These are phyloP conservation scores for Lytechinus pictus DNA, from an alignment of 35 echinoderm and acorn worm genomes.

Conservation along the genomic window DNA sequence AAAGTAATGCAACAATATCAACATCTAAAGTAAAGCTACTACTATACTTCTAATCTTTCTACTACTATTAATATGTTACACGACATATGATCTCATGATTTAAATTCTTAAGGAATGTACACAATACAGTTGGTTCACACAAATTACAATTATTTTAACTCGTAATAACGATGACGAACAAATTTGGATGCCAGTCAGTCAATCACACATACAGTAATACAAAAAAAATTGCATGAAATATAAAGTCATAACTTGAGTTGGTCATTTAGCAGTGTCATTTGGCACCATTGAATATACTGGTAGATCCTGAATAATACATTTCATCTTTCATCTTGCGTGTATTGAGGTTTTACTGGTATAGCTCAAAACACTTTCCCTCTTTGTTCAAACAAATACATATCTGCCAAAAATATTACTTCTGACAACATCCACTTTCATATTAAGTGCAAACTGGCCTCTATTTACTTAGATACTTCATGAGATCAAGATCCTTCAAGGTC, in stretches of 20 bases:
- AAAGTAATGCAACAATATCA: too few relatives aligned
- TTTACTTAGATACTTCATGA: conserved; percentile 80
- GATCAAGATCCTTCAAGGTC: conserved; percentile 76
- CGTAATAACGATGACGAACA: too few relatives aligned
- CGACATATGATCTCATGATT: too few relatives aligned
- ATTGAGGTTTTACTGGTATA: background rate
- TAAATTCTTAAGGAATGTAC: too few relatives aligned
- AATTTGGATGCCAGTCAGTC: too few relatives aligned
- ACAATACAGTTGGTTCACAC: too few relatives aligned
- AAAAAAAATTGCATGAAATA: too few relatives aligned
- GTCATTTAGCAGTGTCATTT: background rate
- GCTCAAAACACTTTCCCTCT: background rate
- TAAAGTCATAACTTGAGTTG: background rate
- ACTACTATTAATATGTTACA: too few relatives aligned
- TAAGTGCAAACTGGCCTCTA: background rate
- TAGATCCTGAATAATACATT: background rate
- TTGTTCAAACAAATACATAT: background rate
- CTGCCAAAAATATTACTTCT: background rate
- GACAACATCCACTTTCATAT: background rate
- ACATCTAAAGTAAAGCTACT: too few relatives aligned
- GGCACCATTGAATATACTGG: background rate
- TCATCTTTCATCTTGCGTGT: background rate
- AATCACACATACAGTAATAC: too few relatives aligned
- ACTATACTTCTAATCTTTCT: too few relatives aligned
- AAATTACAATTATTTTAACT: too few relatives aligned